Evolutionary conservation across 2,888 invertebrate species (phyloP), one percentile per base, ranked within the genome.

Genomic region (Cheilosia soror): DNA sequence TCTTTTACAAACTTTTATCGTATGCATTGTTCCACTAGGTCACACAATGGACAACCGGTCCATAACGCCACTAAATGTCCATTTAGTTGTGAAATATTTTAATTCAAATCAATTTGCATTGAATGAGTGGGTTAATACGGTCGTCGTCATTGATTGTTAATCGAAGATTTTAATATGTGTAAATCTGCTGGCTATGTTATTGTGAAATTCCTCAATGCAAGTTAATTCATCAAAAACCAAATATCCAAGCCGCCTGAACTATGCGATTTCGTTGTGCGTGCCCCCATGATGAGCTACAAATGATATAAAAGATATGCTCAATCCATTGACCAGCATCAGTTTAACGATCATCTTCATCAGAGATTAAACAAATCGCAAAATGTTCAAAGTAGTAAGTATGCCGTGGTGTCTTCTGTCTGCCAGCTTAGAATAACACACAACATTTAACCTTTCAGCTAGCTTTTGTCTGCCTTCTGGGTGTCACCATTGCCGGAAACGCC

Each of bases 381-480:
- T 84, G 84, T 75, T 84, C 66, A 84, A 71, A 80, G 4, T 66
- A 51, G 84, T 84, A 80, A 84, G 80, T 68, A 40, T 66, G 27
- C 44, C 9, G 7, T 29, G 57, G n/a, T 11, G 27, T 11, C 57
- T 2, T 0, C 4, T 15, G 15, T 11, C 7, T 58, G 15, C 3
- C 25, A 13, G 33, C 25, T 25, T 15, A 27, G 15, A 65, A 27
- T 31, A 44, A 37, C 15, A 37, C 15, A 44, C 13, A n/a, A 2
- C 7, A 49, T 51, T n/a, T 9, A 31, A 1, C 11, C 4, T 63
- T 75, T 13, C 31, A 82, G 82, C 25, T 77, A 40, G 40, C 77
- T 42, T 15, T 66, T 20, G 77, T 55, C 25, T 82, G 77, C 49
- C 49, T 82, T n/a, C 1, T 47, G 47, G 57, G n/a, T 37, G 11